These are phyloP conservation scores for Ylistrum balloti DNA, from an alignment of 1,140 invertebrate species.

Conservation along the genomic window DNA sequence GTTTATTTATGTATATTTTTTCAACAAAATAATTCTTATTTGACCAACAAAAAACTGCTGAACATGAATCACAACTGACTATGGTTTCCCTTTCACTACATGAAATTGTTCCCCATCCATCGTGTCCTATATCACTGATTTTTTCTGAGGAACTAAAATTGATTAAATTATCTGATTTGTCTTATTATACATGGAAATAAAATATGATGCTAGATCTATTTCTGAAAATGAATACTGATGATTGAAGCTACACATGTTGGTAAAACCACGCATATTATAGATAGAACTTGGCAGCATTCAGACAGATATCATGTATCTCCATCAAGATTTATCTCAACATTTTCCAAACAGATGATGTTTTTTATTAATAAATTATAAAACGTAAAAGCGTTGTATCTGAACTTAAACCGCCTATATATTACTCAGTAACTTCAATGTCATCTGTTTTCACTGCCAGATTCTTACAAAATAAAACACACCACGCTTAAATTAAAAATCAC, in stretches of 20 bases:
- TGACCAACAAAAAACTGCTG: neutral
- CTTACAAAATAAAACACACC: neutral
- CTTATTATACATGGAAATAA: neutral
- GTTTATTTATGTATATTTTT: too few relatives aligned
- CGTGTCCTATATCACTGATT: neutral
- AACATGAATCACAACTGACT: neutral
- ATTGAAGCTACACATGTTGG: neutral
- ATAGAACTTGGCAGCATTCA: neutral
- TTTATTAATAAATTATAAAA: neutral
- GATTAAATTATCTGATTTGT: neutral
- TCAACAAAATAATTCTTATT: neutral
- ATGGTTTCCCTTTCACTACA: too few relatives aligned
- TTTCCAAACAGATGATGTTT: neutral
- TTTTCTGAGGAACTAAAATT: neutral
- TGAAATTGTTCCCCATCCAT: too few relatives aligned
- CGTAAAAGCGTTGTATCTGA: neutral
- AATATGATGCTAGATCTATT: neutral
- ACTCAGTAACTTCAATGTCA: constrained; percentile 5
- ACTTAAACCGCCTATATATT: neutral
- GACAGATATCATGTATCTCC: neutral
- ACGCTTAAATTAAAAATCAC: neutral
- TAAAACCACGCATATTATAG: neutral
- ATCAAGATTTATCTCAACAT: neutral
- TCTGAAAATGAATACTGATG: neutral
- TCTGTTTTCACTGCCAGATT: neutral